Conservation (phyloP, 2,797 vertebrate genomes). For the Gymnodraco acuticeps region DNA sequence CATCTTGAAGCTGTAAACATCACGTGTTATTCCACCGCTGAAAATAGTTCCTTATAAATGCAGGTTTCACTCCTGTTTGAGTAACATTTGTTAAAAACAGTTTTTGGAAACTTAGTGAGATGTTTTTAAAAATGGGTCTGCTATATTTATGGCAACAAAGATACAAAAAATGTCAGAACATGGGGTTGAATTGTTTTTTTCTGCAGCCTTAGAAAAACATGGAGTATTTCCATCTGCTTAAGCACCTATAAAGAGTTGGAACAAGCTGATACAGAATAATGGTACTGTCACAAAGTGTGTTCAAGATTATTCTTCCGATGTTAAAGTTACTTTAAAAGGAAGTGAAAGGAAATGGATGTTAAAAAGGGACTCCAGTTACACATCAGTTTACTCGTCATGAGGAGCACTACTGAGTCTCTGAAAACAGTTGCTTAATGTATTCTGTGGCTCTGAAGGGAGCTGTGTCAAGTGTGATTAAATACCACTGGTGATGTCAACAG, state of each 20-base stretch:
- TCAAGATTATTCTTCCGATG: too few relatives aligned
- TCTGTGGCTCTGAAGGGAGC: constrained; percentile 3
- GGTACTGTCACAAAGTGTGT: background rate
- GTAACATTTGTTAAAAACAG: too few relatives aligned
- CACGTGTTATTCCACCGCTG: background rate
- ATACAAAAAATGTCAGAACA: background rate
- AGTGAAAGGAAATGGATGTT: background rate
- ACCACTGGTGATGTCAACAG: constrained; percentile 1
- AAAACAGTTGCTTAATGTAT: background rate
- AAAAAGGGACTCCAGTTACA: background rate
- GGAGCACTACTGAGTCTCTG: background rate
- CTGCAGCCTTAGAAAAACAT: background rate
- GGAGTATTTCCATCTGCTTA: background rate
- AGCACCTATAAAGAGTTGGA: background rate
- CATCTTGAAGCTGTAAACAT: background rate
- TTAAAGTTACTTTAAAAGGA: background rate
- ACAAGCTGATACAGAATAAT: background rate
- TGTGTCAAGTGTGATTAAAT: constrained; percentile 1
- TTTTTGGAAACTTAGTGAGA: too few relatives aligned
- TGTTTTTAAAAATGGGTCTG: too few relatives aligned
- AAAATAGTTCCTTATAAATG: background rate
- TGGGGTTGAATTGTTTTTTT: too few relatives aligned
- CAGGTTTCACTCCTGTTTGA: background rate
- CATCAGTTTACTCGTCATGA: background rate
- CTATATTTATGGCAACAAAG: too few relatives aligned